Evolutionary conservation across 1,140 invertebrate species (phyloP).

Genomic region (Panulirus ornatus): DNA sequence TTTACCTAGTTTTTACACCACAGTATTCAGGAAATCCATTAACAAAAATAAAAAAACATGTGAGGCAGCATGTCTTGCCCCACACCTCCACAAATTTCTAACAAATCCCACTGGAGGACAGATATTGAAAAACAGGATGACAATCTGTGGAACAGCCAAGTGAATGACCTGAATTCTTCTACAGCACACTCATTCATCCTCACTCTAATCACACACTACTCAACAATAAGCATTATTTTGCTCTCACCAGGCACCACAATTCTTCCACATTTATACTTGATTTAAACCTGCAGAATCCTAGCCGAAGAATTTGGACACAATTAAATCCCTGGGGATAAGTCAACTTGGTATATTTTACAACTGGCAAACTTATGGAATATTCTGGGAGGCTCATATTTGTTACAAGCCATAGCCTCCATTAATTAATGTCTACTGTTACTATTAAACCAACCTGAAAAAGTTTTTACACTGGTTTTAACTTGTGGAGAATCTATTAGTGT

Average conservation of each 20-base stretch:
- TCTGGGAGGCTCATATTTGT: constrained; percentile 64
- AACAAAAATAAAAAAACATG: constrained; percentile 41
- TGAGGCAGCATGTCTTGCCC: constrained; percentile 66
- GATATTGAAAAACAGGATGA: constrained; percentile 51
- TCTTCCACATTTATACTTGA: constrained; percentile 60
- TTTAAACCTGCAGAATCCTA: constrained; percentile 45
- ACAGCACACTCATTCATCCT: constrained; percentile 61
- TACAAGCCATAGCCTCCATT: constrained; percentile 39
- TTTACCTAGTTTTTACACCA: constrained; percentile 34
- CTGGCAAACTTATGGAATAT: constrained; percentile 57
- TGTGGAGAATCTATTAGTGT: constrained; percentile 34
- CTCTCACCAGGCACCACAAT: constrained; percentile 53
- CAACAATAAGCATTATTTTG: constrained; percentile 62
- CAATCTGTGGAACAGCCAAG: constrained; percentile 59
- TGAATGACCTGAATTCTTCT: constrained; percentile 60
- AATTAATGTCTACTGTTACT: constrained; percentile 51
- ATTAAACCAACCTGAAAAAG: constrained; percentile 55
- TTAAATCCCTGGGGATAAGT: constrained; percentile 62
- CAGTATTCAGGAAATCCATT: constrained; percentile 34
- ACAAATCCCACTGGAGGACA: constrained; percentile 50
- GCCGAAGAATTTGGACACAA: constrained; percentile 64
- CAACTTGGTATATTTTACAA: constrained; percentile 51
- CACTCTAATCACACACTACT: constrained; percentile 65
- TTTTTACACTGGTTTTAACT: constrained; percentile 37
- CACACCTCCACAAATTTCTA: constrained; percentile 53